A percentile compares a stretch with the other conserved stretches of the same genome.
Evolutionary conservation across 2,113 vertebrate species (phyloP).

Genomic region (Galemys pyrenaicus): DNA sequence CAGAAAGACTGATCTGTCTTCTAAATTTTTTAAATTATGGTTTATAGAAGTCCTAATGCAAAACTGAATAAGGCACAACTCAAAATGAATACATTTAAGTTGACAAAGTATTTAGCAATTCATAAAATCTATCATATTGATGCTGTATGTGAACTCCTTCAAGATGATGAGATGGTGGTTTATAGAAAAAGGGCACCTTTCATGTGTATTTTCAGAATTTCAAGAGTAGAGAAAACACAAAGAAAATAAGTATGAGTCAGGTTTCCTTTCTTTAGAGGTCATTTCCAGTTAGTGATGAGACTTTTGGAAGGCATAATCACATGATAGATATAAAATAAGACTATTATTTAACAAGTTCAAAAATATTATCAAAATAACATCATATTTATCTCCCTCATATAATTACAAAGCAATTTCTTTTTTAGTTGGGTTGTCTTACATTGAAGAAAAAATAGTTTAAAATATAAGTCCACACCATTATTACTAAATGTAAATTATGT

Average conservation of each 20-base stretch:
- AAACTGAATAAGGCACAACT: constrained; percentile 10
- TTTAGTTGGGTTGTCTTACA: neutral
- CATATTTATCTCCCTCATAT: neutral
- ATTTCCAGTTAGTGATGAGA: neutral
- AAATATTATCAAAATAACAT: neutral
- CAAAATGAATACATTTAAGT: constrained; percentile 36
- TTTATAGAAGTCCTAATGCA: constrained; percentile 22
- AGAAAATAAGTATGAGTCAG: neutral
- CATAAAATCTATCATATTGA: neutral
- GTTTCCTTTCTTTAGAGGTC: neutral
- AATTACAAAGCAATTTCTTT: neutral
- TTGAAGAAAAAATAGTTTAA: neutral
- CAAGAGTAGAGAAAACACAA: neutral
- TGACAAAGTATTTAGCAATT: constrained; percentile 52
- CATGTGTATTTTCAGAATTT: constrained; percentile 33
- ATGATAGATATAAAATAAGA: neutral
- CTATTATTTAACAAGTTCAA: neutral
- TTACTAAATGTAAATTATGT: neutral
- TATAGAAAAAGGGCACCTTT: constrained; percentile 2
- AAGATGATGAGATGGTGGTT: neutral
- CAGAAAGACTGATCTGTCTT: constrained; percentile 59
- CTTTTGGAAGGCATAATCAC: neutral
- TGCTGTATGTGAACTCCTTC: neutral
- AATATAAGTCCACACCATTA: neutral
- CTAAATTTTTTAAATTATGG: constrained; percentile 43